Evolutionary conservation across 2,113 vertebrate genomes (phyloP).

Genomic region (Seriola rivoliana): DNA sequence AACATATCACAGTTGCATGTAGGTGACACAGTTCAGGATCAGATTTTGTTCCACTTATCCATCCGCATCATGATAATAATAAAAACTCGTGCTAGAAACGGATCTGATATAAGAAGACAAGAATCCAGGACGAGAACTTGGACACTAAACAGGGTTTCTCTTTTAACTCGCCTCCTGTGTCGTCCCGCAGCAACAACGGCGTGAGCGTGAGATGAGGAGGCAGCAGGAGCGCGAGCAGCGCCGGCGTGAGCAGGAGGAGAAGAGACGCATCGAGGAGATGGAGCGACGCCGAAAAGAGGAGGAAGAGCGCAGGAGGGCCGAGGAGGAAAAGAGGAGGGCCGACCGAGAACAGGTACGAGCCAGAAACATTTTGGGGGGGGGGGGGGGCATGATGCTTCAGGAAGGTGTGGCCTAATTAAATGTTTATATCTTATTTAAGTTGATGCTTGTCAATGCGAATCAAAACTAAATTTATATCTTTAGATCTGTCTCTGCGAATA

Average conservation of each 20-base stretch:
- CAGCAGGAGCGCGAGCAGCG: conserved; percentile 98
- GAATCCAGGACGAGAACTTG: not conserved
- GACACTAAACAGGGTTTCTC: not conserved
- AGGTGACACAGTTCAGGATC: too few relatives aligned
- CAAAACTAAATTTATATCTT: too few relatives aligned
- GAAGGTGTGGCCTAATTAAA: too few relatives aligned
- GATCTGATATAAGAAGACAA: not conserved
- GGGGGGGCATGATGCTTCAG: not conserved
- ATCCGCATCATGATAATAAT: too few relatives aligned
- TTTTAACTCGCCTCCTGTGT: not conserved
- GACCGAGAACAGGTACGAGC: conserved; percentile 94
- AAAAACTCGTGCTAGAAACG: too few relatives aligned
- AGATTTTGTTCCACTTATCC: too few relatives aligned
- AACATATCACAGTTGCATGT: too few relatives aligned
- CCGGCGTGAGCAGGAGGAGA: conserved; percentile 96
- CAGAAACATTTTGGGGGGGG: not conserved
- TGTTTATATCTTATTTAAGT: too few relatives aligned
- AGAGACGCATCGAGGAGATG: conserved; percentile 93
- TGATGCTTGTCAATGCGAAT: too few relatives aligned
- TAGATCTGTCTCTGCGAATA: too few relatives aligned
- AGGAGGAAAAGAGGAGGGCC: conserved; percentile 96
- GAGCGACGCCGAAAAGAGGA: conserved; percentile 96
- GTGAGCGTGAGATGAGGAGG: conserved; percentile 95
- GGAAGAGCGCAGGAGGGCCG: conserved; percentile 93
- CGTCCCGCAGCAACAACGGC: conserved; percentile 92